Evolutionary conservation across 2,113 vertebrate species (phyloP), one percentile per base, ranked within the genome.

Genomic region (Merops nubicus): DNA sequence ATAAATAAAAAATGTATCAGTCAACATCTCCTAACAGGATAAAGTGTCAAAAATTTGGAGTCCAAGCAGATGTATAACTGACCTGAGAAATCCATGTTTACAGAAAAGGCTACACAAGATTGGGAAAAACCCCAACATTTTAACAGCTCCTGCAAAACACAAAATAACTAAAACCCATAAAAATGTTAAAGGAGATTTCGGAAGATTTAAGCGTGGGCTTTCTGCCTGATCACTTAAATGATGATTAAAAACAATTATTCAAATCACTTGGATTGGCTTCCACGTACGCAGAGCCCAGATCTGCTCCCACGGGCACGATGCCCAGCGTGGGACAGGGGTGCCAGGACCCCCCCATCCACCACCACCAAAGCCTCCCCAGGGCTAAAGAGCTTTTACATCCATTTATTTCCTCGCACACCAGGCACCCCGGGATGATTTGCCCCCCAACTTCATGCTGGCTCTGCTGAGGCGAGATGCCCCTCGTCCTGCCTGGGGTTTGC

Each of bases 231-330:
- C 42, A 76, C 59, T 91, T 70, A 50, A 65, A 74, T 9, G 18
- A 50, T 50, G 42, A 82, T 75, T 78, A 84, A 50, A 74, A 75
- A 26, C 84, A 84, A 84, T 81, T 47, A 70, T 31, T 92, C 80
- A 69, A 62, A 89, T 76, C 6, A 2, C 26, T 56, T 33, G 50
- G 75, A 80, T 91, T 86, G 60, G 48, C 43, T 83, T 16, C 89
- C 43, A 12, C 0, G 0, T 34, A 16, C 1, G 0, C 23, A 20
- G 22, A 0, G 2, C 25, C 25, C 2, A 0, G 60, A 50, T 53
- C 48, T 7, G 22, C 38, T 56, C 60, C 74, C 63, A 5, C 0
- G 8, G 51, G 28, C 3, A 3, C 1, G 48, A 70, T 1, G 3
- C 15, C 56, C 33, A 12, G 18, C 1, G 1, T 0, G 4, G 74